A percentile compares a stretch with the other conserved stretches of the same genome.
Conservation (phyloP, 2,113 vertebrate species). For the Leptobrachium ailaonicum region DNA sequence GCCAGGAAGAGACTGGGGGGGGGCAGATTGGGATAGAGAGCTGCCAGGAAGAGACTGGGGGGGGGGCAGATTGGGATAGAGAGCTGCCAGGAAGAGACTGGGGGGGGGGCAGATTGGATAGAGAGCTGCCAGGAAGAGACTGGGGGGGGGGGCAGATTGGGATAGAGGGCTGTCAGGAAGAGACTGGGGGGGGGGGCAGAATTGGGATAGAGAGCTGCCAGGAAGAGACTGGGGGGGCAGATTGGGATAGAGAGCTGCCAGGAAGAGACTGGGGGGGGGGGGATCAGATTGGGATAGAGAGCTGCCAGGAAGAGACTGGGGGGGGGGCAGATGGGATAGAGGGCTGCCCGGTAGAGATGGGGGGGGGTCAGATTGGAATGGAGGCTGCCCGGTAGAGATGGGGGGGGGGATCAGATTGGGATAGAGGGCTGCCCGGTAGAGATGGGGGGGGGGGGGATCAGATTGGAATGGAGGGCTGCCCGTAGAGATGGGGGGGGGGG, state of each 20-base stretch:
- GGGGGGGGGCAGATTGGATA: slow-evolving; percentile 37
- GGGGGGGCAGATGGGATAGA: neutral
- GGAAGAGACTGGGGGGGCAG: neutral
- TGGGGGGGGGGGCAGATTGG: slow-evolving; percentile 34
- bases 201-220: too few relatives aligned
- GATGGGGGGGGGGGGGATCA: slow-evolving; percentile 21
- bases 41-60: neutral
- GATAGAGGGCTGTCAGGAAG: neutral
- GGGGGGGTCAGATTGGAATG: too few relatives aligned
- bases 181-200: neutral
- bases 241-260: too few relatives aligned
- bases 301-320: too few relatives aligned
- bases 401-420: neutral
- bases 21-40: too few relatives aligned
- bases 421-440: neutral
- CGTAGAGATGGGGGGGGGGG: slow-evolving; percentile 44
- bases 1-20: too few relatives aligned
- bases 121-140: slow-evolving; percentile 17
- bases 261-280: neutral
- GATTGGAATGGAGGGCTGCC: slow-evolving; percentile 13
- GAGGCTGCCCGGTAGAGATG: neutral
- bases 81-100: slow-evolving; percentile 11
- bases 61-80: neutral
- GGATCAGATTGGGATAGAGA: neutral
- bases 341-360: too few relatives aligned